These are phyloP conservation scores for Xanthorhoe spadicearia DNA, from an alignment of 2,888 invertebrate genomes.

Conservation along the genomic window DNA sequence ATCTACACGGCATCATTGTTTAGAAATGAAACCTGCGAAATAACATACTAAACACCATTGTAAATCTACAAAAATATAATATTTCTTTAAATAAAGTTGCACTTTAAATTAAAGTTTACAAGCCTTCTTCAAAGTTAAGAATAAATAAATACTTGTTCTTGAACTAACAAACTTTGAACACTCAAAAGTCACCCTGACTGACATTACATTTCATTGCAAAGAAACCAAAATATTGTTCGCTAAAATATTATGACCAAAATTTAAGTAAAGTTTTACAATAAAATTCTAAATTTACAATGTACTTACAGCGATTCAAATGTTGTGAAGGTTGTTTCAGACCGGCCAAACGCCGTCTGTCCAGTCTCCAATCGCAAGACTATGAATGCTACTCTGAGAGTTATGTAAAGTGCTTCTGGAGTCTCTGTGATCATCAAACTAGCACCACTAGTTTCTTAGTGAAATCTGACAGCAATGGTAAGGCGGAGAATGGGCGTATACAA, in stretches of 20 bases:
- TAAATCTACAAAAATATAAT: too few species aligned
- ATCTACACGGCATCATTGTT: too few species aligned
- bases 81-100: too few species aligned
- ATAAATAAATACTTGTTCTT: background rate
- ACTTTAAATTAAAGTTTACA: too few species aligned
- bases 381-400: constrained; percentile 73
- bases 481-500: background rate
- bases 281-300: constrained; percentile 45
- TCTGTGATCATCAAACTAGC: constrained; percentile 69
- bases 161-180: background rate
- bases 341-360: constrained; percentile 55
- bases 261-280: constrained; percentile 10
- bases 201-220: constrained; percentile 6
- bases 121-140: background rate
- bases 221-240: background rate
- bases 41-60: too few species aligned
- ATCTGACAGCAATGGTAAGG: constrained; percentile 35
- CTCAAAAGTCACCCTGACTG: constrained; percentile 5
- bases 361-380: constrained; percentile 61
- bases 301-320: constrained; percentile 48
- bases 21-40: too few species aligned
- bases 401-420: constrained; percentile 73
- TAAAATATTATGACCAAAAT: constrained; percentile 25
- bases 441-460: constrained; percentile 43
- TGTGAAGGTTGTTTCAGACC: constrained; percentile 64